Evolutionary conservation across 1,140 invertebrate species (phyloP), one percentile per base, ranked within the genome.

Genomic region (Orius insidiosus): DNA sequence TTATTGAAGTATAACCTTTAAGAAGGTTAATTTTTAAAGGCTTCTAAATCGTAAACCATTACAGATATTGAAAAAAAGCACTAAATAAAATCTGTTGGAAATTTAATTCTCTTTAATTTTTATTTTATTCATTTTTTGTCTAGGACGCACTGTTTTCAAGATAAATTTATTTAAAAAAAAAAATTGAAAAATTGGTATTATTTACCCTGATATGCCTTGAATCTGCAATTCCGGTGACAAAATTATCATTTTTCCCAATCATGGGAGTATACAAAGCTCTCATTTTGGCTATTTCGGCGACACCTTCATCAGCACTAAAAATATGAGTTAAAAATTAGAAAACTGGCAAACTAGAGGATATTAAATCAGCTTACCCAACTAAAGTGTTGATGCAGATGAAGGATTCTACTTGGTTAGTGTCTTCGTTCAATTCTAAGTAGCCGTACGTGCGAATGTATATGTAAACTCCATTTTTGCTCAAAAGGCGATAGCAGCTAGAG

Each of bases 361-460:
- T 31, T 41, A 16, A 49, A 43, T 34, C 48, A 51, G 65, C 69
- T 65, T 63, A 75, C 71, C 69, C 64, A 1, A 87, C 68, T n/a
- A 85, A 64, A 0, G 79, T 81, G 58, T 88, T 89, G 41, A 85
- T 72, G 57, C 85, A 89, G 8, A 88, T 71, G 55, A 89, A 87
- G 11, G 80, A 84, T 48, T 77, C 75, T 1, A 85, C 76, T 35
- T 71, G 71, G 46, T 80, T 74, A 0, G 76, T 73, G 15, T 67
- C 67, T 52, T 71, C 66, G 50, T 85, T 76, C 14, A 80, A 72
- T 53, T 88, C 84, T 3, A 89, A 63, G 50, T 71, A 80, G 3
- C 85, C 86, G 34, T 75, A 70, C 1, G 83, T 86, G 46, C 74
- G 70, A 54, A 89, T 64, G 56, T 85, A 86, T 42, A 89, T 82